Conservation (phyloP, 1,140 invertebrate species). For the Steinernema feltiae region DNA sequence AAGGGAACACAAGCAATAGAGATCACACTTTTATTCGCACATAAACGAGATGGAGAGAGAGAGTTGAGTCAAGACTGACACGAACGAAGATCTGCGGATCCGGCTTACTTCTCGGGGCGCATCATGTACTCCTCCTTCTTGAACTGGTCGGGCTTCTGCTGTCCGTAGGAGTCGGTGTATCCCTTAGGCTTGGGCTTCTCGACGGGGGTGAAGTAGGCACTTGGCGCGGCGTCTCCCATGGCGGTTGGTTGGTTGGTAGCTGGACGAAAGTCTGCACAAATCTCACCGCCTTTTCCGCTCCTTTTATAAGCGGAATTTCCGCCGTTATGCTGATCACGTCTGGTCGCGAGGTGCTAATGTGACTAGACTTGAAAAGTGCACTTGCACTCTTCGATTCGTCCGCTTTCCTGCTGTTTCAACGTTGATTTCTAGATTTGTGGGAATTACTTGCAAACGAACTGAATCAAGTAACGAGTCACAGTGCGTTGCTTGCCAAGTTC, state of each 20-base stretch:
- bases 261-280: background rate
- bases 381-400: no score
- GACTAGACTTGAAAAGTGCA: no score
- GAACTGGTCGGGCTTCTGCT: background rate
- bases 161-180: background rate
- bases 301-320: background rate
- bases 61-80: background rate
- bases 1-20: background rate
- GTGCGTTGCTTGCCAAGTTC: no score
- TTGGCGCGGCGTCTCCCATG: background rate
- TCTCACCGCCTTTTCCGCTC: background rate
- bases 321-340: background rate
- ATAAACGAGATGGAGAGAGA: background rate
- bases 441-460: no score
- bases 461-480: no score
- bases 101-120: conserved; percentile 3
- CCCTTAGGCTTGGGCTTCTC: conserved; percentile 7
- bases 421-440: no score
- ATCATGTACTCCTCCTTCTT: conserved; percentile 13
- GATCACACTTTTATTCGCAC: background rate
- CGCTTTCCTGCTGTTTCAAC: no score
- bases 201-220: background rate
- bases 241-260: background rate
- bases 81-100: background rate
- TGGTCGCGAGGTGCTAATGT: no score